Base-by-base conservation (phyloP, 2,888 invertebrate species). In the Drosophila percnosoma region DNA sequence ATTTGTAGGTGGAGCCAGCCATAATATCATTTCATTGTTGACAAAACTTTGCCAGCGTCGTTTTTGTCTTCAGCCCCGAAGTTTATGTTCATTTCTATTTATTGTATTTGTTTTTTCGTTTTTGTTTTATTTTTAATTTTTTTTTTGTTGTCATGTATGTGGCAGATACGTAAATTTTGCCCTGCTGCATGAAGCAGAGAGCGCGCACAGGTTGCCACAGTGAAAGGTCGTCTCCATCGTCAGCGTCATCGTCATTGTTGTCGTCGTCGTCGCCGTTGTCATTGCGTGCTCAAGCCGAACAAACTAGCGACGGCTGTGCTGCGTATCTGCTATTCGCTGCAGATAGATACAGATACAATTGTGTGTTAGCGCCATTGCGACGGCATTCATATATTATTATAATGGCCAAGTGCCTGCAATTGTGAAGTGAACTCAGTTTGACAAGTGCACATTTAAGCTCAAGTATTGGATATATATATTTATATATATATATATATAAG, bases 1-100 rank as follows among this genome's bases (percentile, higher is more conserved):
- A 75, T 84, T 91, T 89, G 91, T 91, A 91, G 91, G 91, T 91
- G 91, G 91, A 91, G 91, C 91, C 90, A 68, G 68, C 42, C 64
- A 75, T 71, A 78, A 70, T 74, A 85, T 78, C 85, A 82, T 82
- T 77, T 80, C 80, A 75, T 82, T 90, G 90, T 90, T 87, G 87
- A 87, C 87, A 87, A 87, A 90, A 87, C 89, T 83, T 79, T 68
- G 71, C 69, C 71, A 68, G 78, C 78, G 77, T 69, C 66, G 75
- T 70, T 73, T 81, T 74, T 78, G 79, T 78, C 82, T 73, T 73
- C 65, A 53, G 73, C 42, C 13, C 57, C 68, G 78, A 72, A 78
- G 68, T 77, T 74, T 63, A 49, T 78, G 59, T 77, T 65, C 71
- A 63, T 34, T 59, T 67, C 29, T 40, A 51, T 65, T 57, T 60